A percentile compares a stretch with the other conserved stretches of the same genome.
Evolutionary conservation across 2,113 vertebrate species (phyloP).

Genomic region (Riparia riparia): DNA sequence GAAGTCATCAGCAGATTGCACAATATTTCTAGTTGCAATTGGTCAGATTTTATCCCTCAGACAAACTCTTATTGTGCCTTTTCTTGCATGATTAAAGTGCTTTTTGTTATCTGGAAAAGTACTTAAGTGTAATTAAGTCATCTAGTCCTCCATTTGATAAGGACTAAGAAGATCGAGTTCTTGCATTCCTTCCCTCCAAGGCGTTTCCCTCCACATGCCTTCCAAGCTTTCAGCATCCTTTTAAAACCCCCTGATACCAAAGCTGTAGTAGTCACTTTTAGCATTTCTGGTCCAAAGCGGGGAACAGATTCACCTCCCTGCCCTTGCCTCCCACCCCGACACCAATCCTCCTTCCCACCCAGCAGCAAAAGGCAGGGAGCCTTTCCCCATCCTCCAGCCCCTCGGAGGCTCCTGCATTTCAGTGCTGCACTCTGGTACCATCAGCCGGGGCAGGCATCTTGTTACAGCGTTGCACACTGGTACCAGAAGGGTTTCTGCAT

Average conservation of each 20-base stretch:
- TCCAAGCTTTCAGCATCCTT: not conserved
- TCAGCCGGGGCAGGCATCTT: not conserved
- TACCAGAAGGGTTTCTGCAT: not conserved
- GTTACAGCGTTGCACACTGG: not conserved
- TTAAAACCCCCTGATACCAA: not conserved
- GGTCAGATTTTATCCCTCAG: conserved; percentile 11
- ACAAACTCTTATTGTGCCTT: not conserved
- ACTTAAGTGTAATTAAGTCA: conserved; percentile 54
- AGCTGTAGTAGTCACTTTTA: not conserved
- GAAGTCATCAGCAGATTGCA: not conserved
- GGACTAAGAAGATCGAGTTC: not conserved
- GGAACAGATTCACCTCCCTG: not conserved
- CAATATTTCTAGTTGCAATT: not conserved
- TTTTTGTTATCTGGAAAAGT: conserved; percentile 24
- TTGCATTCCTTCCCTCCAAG: not conserved
- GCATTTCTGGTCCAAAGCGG: not conserved
- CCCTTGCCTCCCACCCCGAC: not conserved
- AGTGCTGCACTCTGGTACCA: not conserved
- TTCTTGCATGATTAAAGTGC: not conserved
- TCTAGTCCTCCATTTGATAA: conserved; percentile 13
- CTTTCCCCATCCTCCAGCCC: not conserved
- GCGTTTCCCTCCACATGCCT: not conserved
- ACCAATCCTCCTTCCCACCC: not conserved
- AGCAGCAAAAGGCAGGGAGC: not conserved
- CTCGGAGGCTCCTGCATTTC: not conserved